phyloP scores from a whole-genome alignment of 2,113 vertebrate genomes.

The Vireo altiloquus region DNA sequence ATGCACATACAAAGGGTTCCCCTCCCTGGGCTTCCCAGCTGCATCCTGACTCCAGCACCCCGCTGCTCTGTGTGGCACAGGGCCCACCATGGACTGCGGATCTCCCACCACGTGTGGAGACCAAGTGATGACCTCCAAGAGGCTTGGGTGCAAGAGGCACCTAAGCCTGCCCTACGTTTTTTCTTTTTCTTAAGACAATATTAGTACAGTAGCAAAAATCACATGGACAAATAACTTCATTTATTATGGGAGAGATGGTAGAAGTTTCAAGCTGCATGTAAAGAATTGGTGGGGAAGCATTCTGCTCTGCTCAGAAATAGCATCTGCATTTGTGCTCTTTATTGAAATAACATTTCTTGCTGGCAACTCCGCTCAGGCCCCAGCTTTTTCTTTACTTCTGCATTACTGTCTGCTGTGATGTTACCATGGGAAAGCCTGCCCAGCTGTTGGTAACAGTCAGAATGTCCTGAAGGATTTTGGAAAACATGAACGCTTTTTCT shows the following conservation, averaged over 20 bases:
- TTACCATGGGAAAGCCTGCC: not conserved
- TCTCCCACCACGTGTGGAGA: rapidly evolving
- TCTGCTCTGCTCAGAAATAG: not conserved
- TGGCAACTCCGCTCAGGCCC: not conserved
- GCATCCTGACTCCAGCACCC: not conserved
- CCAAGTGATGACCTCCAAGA: not conserved
- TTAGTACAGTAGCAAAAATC: not conserved
- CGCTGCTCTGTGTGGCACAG: not conserved
- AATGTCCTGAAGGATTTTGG: constrained; percentile 2
- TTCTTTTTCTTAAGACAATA: not conserved
- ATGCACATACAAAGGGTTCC: not conserved
- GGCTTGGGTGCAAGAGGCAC: not conserved
- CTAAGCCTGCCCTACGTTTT: not conserved
- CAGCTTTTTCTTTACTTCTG: not conserved
- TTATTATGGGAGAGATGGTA: not conserved
- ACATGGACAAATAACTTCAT: not conserved
- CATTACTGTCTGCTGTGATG: not conserved
- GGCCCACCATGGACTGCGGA: not conserved
- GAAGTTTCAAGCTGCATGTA: not conserved
- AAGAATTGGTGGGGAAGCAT: not conserved
- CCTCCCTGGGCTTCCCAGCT: not conserved
- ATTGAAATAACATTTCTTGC: not conserved
- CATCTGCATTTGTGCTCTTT: not conserved
- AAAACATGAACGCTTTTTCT: constrained; percentile 11
- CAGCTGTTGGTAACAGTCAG: not conserved